These are phyloP conservation scores for Branchellion lobata DNA, from an alignment of 2,888 invertebrate species.

Conservation along the genomic window DNA sequence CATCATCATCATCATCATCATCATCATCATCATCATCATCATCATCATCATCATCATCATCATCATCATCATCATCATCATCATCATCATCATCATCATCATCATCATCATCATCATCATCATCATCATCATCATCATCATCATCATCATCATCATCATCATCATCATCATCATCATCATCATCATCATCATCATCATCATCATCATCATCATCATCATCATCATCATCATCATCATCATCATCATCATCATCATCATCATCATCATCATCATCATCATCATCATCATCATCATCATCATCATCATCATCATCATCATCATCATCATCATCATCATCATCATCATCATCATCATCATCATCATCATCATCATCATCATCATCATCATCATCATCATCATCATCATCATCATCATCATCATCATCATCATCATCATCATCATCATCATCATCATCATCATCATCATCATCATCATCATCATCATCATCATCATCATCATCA, in stretches of 20 bases:
- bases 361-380: no score
- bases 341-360: no score
- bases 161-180: constrained; percentile 44
- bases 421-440: no score
- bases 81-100: constrained; percentile 4
- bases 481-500: no score
- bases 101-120: constrained; percentile 41
- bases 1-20: constrained; percentile 13
- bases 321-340: no score
- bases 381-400: no score
- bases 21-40: constrained; percentile 32
- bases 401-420: no score
- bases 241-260: constrained; percentile 25
- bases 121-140: constrained; percentile 22
- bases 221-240: constrained; percentile 8
- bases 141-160: constrained; percentile 44
- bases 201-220: constrained; percentile 35
- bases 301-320: constrained; percentile 9
- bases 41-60: constrained; percentile 3
- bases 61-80: neutral
- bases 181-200: constrained; percentile 43
- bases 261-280: constrained; percentile 14
- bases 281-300: constrained; percentile 8
- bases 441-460: no score
- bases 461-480: no score